Evolutionary conservation across 2,888 invertebrate genomes (phyloP).

Genomic region (Caenorhabditis sp.): DNA sequence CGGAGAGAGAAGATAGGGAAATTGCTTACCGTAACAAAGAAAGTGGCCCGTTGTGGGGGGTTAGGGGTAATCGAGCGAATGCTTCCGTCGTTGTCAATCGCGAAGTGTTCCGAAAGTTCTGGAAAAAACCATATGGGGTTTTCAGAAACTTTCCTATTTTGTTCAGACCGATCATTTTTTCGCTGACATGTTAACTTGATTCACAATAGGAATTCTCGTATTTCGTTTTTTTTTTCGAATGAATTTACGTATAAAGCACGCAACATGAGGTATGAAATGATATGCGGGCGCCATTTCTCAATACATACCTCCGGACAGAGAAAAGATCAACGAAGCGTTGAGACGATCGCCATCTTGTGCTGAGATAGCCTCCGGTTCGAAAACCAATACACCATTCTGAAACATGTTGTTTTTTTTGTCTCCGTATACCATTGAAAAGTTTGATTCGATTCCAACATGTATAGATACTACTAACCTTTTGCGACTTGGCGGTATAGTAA

Average conservation of each 20-base stretch:
- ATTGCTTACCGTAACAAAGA: conserved; percentile 72
- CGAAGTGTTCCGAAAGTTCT: conserved; percentile 73
- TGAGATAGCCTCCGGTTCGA: conserved; percentile 75
- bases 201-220: background rate
- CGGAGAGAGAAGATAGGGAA: no score
- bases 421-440: background rate
- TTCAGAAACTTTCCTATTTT: no score
- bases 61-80: conserved; percentile 68
- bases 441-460: background rate
- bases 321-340: conserved; percentile 76
- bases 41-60: conserved; percentile 71
- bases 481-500: conserved; percentile 74
- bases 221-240: conserved; percentile 6
- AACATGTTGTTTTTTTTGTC: conserved; percentile 17
- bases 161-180: no score
- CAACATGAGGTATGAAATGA: conserved; percentile 60
- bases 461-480: conserved; percentile 68
- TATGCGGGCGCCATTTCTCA: conserved; percentile 36
- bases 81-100: conserved; percentile 70
- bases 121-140: conserved; percentile 39
- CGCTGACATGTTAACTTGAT: no score
- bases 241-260: conserved; percentile 41
- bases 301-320: conserved; percentile 77
- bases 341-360: conserved; percentile 80
- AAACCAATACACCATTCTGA: conserved; percentile 73